Evolutionary conservation across 1,140 invertebrate genomes (phyloP).

Genomic region (Eciton burchellii): DNA sequence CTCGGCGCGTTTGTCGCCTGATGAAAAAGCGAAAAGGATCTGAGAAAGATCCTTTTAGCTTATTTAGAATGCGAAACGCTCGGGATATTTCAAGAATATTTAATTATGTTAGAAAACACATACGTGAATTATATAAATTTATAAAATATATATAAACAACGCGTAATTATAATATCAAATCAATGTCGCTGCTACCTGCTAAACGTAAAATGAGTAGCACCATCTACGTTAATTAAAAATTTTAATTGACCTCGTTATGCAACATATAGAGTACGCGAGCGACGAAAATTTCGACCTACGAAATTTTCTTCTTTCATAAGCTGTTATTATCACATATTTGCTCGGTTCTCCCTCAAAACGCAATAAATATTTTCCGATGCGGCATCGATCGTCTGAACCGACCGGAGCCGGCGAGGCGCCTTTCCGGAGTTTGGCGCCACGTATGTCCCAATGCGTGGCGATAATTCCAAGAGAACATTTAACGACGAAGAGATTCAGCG

Average conservation of each 20-base stretch:
- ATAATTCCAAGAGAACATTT: constrained; percentile 53
- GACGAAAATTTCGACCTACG: background rate
- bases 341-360: background rate
- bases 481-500: constrained; percentile 21
- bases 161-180: too few species aligned
- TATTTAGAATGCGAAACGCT: background rate
- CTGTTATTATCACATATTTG: constrained; percentile 13
- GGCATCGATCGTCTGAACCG: constrained; percentile 15
- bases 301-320: background rate
- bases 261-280: background rate
- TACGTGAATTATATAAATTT: too few species aligned
- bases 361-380: constrained; percentile 34
- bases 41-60: background rate
- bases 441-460: constrained; percentile 9
- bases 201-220: background rate
- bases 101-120: too few species aligned
- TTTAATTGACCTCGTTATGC: constrained; percentile 12
- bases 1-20: background rate
- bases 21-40: background rate
- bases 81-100: background rate
- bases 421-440: too few species aligned
- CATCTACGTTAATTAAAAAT: constrained; percentile 27
- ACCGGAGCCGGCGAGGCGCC: constrained; percentile 27
- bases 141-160: too few species aligned
- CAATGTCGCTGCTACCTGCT: too few species aligned